Evolutionary conservation across 2,888 invertebrate species (phyloP).

Genomic region (Bhutanitis thaidina): DNA sequence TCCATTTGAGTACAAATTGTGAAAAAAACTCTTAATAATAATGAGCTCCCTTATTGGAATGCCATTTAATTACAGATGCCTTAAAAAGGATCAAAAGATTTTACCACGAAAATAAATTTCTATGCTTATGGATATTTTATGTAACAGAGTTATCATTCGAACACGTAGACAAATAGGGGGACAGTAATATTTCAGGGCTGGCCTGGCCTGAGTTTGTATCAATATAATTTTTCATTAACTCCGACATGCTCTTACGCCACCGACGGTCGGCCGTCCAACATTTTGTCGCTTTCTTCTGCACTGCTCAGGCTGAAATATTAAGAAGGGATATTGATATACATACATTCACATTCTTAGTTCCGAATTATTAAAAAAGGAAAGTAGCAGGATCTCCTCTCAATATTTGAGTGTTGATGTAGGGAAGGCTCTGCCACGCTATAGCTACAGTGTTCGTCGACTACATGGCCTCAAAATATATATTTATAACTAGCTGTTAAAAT

Average conservation of each 20-base stretch:
- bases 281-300: conserved; percentile 87
- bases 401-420: no score
- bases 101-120: conserved; percentile 16
- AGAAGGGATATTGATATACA: conserved; percentile 1
- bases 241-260: conserved; percentile 69
- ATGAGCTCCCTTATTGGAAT: background rate
- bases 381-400: no score
- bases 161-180: conserved; percentile 37
- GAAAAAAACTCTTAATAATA: conserved; percentile 2
- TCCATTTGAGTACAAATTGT: no score
- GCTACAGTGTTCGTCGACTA: no score
- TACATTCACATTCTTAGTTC: no score
- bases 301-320: conserved; percentile 78
- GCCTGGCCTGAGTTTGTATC: conserved; percentile 40
- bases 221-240: conserved; percentile 31
- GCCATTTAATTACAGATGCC: background rate
- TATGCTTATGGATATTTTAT: conserved; percentile 18
- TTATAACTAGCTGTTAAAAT: no score
- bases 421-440: no score
- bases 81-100: conserved; percentile 15
- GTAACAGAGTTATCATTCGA: conserved; percentile 18
- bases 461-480: no score
- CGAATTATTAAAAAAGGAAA: no score
- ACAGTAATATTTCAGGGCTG: conserved; percentile 35
- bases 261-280: conserved; percentile 87